Evolutionary conservation across 2,113 vertebrate genomes (phyloP), one percentile per base, ranked within the genome.

Genomic region (Brachirus orientalis): DNA sequence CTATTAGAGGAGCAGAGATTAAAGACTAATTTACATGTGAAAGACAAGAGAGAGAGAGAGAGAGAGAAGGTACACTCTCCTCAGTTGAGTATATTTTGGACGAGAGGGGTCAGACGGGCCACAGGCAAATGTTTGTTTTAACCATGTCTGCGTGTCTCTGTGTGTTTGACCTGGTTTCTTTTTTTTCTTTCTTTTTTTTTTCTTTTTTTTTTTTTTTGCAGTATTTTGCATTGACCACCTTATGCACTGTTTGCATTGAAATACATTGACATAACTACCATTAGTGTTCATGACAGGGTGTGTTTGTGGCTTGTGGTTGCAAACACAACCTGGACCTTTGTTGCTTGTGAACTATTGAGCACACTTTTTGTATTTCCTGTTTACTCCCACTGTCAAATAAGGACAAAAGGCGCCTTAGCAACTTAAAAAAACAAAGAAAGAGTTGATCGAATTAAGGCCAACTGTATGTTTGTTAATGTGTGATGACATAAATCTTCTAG

Each of bases 1-100:
- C 91, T 87, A 91, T 91, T 90, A 91, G 78, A 80, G 77, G 74
- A 77, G 81, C 38, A 56, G 76, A 88, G 90, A 92, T 92, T 92
- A 91, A 90, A 89, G 85, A 77, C 83, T 88, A 20, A 91, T 92
- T 92, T 92, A 77, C 91, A 92, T 91, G 89, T 86, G 88, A 91
- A 91, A 89, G 86, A 86, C 71, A 80, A 79, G 80, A 67, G 53
- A 57, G 76, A 51, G 72, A 64, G 69, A 52, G 69, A 51, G 47
- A 22, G 48, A 51, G 19, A 51, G 48, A 51, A 20, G 14, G 48
- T 28, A 19, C 11, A 33, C 19, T 33, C 50, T n/a, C 22, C 83
- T 72, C 55, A 47, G 73, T 75, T 40, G 28, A 82, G 85, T 82
- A 59, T 73, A 67, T 71, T 81, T 62, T 55, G 50, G 55, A 77